Conservation (phyloP, 2,888 invertebrate genomes). For the Mythimna vitellina region DNA sequence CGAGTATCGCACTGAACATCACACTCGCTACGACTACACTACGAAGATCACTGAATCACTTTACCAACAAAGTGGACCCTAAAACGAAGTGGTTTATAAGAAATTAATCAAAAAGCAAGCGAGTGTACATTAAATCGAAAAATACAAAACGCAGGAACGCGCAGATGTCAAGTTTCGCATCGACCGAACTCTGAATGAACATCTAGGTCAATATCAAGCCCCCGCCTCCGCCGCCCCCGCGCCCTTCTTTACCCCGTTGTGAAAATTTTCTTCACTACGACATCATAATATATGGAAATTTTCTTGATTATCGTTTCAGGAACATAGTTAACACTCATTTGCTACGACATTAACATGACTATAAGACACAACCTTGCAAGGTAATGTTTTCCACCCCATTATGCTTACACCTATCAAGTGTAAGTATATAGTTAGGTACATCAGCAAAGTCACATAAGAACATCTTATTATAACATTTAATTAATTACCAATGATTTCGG, state of each 20-base stretch:
- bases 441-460: background rate
- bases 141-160: conserved; percentile 88
- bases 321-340: conserved; percentile 28
- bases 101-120: conserved; percentile 75
- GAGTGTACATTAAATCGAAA: conserved; percentile 82
- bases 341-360: conserved; percentile 7
- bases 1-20: conserved; percentile 76
- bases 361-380: background rate
- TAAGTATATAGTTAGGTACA: background rate
- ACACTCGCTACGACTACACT: conserved; percentile 67
- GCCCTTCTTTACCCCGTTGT: conserved; percentile 75
- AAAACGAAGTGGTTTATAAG: conserved; percentile 54
- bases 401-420: background rate
- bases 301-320: conserved; percentile 68
- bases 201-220: conserved; percentile 91
- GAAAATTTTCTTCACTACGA: conserved; percentile 80
- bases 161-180: conserved; percentile 91
- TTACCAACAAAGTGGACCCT: conserved; percentile 28
- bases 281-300: conserved; percentile 80
- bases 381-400: background rate
- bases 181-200: conserved; percentile 91
- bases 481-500: background rate
- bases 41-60: conserved; percentile 53
- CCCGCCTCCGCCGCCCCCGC: conserved; percentile 77
- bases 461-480: background rate